A percentile compares a stretch with the other conserved stretches of the same genome.
phyloP scores from a whole-genome alignment of 2,888 invertebrate genomes.

The Hololepta plana region DNA sequence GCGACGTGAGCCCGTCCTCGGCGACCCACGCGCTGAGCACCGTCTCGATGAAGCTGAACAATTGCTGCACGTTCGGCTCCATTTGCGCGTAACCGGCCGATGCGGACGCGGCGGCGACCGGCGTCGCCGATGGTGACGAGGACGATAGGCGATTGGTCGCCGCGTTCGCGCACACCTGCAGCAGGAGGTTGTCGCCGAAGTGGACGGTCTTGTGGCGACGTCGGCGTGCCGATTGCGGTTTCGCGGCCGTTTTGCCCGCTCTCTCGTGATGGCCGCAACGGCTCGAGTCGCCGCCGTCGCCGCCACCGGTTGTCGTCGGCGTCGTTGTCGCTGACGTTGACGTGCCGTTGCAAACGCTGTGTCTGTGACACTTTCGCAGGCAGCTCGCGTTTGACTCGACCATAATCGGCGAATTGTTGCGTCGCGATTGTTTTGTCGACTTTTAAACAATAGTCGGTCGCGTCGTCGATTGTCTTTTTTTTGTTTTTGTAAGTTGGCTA shows the following conservation, averaged over 20 bases:
- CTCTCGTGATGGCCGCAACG: slow-evolving; percentile 23
- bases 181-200: slow-evolving; percentile 56
- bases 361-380: slow-evolving; percentile 20
- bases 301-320: slow-evolving; percentile 26
- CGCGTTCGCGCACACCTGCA: slow-evolving; percentile 57
- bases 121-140: no score
- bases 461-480: no score
- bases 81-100: slow-evolving; percentile 36
- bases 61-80: slow-evolving; percentile 62
- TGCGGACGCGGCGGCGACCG: no score
- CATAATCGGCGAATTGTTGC: slow-evolving; percentile 17
- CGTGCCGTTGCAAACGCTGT: slow-evolving; percentile 21
- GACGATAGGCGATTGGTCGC: slow-evolving; percentile 3
- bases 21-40: slow-evolving; percentile 66
- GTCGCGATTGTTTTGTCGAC: no score
- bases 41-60: slow-evolving; percentile 66
- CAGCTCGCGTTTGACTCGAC: slow-evolving; percentile 26
- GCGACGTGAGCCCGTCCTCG: slow-evolving; percentile 50
- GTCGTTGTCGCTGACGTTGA: slow-evolving; percentile 21
- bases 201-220: slow-evolving; percentile 62
- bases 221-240: slow-evolving; percentile 49
- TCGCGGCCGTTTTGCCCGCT: slow-evolving; percentile 46
- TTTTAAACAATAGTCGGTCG: no score
- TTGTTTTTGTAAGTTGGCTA: no score
- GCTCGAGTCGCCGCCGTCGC: slow-evolving; percentile 19